Conservation (phyloP, 2,113 vertebrate genomes). For the Phoxinus phoxinus region DNA sequence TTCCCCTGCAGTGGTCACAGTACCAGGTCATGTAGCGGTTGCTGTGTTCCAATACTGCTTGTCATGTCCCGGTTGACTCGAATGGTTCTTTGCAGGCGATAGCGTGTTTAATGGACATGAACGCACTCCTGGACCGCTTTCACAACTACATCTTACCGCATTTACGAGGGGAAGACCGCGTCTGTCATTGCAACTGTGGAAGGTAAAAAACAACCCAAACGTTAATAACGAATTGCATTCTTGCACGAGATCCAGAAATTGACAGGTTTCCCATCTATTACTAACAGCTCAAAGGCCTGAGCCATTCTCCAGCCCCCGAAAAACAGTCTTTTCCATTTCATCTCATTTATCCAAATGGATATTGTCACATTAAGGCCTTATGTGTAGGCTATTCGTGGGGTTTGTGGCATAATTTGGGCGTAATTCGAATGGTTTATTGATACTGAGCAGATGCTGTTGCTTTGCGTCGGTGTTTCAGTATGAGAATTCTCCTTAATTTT, state of each 20-base stretch:
- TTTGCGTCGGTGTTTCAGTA: slow-evolving; percentile 49
- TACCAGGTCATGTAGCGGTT: slow-evolving; percentile 67
- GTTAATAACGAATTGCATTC: slow-evolving; percentile 53
- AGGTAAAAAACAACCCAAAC: slow-evolving; percentile 81
- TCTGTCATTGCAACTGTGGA: slow-evolving; percentile 99
- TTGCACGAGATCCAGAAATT: slow-evolving; percentile 2
- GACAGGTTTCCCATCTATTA: slow-evolving; percentile 56
- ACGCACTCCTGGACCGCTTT: slow-evolving; percentile 98
- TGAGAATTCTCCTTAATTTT: slow-evolving; percentile 43
- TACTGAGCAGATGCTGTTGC: slow-evolving; percentile 8
- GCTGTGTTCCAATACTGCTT: slow-evolving; percentile 75
- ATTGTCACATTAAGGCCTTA: slow-evolving; percentile 36
- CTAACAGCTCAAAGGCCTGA: slow-evolving; percentile 70
- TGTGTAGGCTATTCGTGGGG: slow-evolving; percentile 9
- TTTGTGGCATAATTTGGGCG: slow-evolving; percentile 19
- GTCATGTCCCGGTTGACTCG: slow-evolving; percentile 87
- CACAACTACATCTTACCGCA: slow-evolving; percentile 99
- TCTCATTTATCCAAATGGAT: background rate
- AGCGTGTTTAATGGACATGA: slow-evolving; percentile 99
- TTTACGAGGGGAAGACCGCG: slow-evolving; percentile 96
- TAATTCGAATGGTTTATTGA: slow-evolving; percentile 26
- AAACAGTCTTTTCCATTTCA: slow-evolving; percentile 43
- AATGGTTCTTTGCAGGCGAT: slow-evolving; percentile 96
- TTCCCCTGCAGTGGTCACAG: slow-evolving; percentile 44
- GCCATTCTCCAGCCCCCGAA: slow-evolving; percentile 45